Percentiles rank a stretch among this genome's conserved stretches.
Evolutionary conservation across 37 sponge, comb jelly and placozoan species (phyloP).

Genomic region (Agelas oroides): DNA sequence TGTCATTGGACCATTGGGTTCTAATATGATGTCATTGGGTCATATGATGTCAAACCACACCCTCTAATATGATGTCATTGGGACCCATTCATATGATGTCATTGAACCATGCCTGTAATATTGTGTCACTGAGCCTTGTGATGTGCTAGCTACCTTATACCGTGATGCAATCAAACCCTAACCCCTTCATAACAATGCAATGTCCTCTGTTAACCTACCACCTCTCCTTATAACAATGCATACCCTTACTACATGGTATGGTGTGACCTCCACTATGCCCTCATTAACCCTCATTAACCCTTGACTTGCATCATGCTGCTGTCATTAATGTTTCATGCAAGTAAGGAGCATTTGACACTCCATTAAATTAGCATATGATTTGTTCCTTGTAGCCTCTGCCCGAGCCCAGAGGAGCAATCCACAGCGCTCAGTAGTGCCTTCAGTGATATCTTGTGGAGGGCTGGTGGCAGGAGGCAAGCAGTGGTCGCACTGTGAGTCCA

Average conservation of each 20-base stretch:
- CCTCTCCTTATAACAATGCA: too few relatives aligned
- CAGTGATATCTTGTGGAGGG: constrained; percentile 75
- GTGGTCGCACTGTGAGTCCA: constrained; percentile 61
- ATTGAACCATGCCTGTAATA: background rate
- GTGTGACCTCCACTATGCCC: too few relatives aligned
- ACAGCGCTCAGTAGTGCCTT: constrained; percentile 50
- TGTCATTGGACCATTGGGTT: background rate
- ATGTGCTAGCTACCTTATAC: too few relatives aligned
- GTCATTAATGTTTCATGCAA: too few relatives aligned
- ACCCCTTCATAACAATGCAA: too few relatives aligned
- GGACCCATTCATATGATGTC: background rate
- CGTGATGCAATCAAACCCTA: background rate
- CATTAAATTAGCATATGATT: background rate
- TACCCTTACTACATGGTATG: background rate
- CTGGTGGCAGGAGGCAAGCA: constrained; percentile 39
- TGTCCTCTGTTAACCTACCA: too few relatives aligned
- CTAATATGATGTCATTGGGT: too few relatives aligned
- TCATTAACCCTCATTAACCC: background rate
- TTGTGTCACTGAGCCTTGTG: too few relatives aligned
- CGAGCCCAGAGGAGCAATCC: constrained; percentile 25
- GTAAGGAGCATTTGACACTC: background rate
- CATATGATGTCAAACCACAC: too few relatives aligned
- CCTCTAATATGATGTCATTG: too few relatives aligned
- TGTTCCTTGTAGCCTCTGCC: constrained; percentile 14
- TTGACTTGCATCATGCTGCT: too few relatives aligned